These are phyloP conservation scores for Drosophila helvetica DNA, from an alignment of 2,888 invertebrate species.

Conservation along the genomic window DNA sequence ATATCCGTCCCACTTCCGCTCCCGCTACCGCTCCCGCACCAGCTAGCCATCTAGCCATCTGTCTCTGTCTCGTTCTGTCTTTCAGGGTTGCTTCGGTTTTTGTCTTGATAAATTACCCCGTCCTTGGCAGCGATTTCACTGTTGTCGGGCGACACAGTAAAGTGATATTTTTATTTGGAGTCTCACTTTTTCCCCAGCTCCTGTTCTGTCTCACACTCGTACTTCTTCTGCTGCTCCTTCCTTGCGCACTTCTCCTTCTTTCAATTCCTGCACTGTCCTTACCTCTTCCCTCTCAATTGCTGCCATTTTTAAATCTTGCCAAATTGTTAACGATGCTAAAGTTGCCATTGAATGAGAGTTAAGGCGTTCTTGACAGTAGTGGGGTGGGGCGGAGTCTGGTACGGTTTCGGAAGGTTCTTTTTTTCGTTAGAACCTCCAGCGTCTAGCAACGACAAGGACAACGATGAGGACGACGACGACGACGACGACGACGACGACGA, in stretches of 20 bases:
- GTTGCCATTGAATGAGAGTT: conserved; percentile 64
- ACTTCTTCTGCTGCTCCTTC: background rate
- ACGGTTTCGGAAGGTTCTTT: no score
- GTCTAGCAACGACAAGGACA: conserved; percentile 9
- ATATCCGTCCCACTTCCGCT: conserved; percentile 38
- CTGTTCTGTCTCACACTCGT: background rate
- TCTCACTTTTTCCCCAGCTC: conserved; percentile 6
- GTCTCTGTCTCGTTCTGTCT: conserved; percentile 20
- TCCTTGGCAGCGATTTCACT: conserved; percentile 69
- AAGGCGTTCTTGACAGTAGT: conserved; percentile 33
- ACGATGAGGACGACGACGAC: background rate
- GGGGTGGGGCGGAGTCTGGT: background rate
- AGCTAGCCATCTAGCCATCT: background rate
- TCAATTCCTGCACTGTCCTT: conserved; percentile 16
- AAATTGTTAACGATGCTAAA: conserved; percentile 79
- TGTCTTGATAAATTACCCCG: conserved; percentile 80
- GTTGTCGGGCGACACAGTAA: conserved; percentile 70
- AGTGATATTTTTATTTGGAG: conserved; percentile 77
- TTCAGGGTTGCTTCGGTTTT: conserved; percentile 55
- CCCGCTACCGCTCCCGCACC: conserved; percentile 11
- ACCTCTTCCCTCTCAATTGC: conserved; percentile 38
- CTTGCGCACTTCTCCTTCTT: background rate
- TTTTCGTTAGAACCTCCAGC: background rate
- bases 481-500: conserved; percentile 3
- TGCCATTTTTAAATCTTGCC: conserved; percentile 78